Evolutionary conservation across 2,797 vertebrate species (phyloP), one percentile per base, ranked within the genome.

Genomic region (Sternarchorhynchus goeldii): DNA sequence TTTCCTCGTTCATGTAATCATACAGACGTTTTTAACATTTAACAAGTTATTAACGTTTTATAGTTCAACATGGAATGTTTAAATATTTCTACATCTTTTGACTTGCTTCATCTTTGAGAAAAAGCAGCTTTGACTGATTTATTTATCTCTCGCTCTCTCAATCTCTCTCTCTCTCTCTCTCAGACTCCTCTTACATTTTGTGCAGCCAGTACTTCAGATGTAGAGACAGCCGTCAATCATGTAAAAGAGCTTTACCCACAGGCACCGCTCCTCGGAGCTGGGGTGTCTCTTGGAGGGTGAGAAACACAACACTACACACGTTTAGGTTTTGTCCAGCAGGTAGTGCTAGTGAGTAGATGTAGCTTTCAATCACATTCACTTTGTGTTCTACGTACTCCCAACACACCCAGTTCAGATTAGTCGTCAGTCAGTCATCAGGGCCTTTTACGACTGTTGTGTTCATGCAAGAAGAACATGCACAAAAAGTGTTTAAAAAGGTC

Each of bases 221-320:
- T 96, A 36, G 91, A 94, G 84, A 72, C 36, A 5, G 94, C 91
- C 4, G 85, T 96, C 85, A 79, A 76, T 1, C 93, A 95, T 67
- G 89, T 95, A 32, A 93, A 91, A 83, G 78, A 66, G 36, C 82
- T 83, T 16, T 88, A 88, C 81, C 88, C 94, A 8, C 74, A 79
- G 8, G 90, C 94, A 2, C 94, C 94, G 5, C 77, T 95, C 79
- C 86, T 95, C 73, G 95, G 93, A 3, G 90, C 91, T 20, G 95
- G 95, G 53, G 89, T 95, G 25, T 96, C 95, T 56, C 80, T 95
- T 45, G 94, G 95, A 87, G 95, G 94, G 95, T 96, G 87, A 95
- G 92, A 21, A 32, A 36, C 8, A 8, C 45, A 17, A 6, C n/a
- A 20, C 18, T 20, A 57, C 18, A 45, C 41, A 6, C 2, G 7